A percentile compares a stretch with the other conserved stretches of the same genome.
Conservation (phyloP, 2,113 vertebrate species). For the Spilogale gracilis region DNA sequence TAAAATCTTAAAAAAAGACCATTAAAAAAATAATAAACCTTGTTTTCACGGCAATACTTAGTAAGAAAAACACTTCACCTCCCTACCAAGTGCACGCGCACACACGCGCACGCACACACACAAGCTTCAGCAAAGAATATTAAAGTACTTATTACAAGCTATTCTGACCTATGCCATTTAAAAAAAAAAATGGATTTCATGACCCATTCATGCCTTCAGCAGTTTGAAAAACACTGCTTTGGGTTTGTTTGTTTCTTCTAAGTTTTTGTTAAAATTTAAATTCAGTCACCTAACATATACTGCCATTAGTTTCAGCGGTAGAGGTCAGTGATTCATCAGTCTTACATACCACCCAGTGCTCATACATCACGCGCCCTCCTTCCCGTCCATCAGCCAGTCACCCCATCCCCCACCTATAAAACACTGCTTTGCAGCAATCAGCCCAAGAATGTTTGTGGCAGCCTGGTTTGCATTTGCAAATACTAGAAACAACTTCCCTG, state of each 20-base stretch:
- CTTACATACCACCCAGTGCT: too few species aligned
- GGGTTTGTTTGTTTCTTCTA: not conserved
- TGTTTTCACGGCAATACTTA: not conserved
- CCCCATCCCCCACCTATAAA: too few species aligned
- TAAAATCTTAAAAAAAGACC: too few species aligned
- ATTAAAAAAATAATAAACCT: too few species aligned
- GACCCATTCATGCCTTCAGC: not conserved
- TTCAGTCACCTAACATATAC: too few species aligned
- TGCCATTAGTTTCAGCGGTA: too few species aligned
- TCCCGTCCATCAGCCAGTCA: too few species aligned
- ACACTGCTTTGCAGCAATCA: too few species aligned
- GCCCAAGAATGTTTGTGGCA: too few species aligned
- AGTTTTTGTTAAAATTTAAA: too few species aligned
- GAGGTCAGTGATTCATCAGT: too few species aligned
- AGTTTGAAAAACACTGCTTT: not conserved
- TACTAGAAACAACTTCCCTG: not conserved
- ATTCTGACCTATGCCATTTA: not conserved
- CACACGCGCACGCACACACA: not conserved
- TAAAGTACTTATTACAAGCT: not conserved
- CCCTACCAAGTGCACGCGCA: not conserved
- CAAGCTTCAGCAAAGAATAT: not conserved
- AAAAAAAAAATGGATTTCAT: not conserved
- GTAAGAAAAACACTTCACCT: not conserved
- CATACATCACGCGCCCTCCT: too few species aligned
- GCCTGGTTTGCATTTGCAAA: not conserved